Percentiles rank a stretch among this genome's conserved stretches.
phyloP scores from a whole-genome alignment of 2,113 vertebrate species.

The Benitochromis conjunctus region DNA sequence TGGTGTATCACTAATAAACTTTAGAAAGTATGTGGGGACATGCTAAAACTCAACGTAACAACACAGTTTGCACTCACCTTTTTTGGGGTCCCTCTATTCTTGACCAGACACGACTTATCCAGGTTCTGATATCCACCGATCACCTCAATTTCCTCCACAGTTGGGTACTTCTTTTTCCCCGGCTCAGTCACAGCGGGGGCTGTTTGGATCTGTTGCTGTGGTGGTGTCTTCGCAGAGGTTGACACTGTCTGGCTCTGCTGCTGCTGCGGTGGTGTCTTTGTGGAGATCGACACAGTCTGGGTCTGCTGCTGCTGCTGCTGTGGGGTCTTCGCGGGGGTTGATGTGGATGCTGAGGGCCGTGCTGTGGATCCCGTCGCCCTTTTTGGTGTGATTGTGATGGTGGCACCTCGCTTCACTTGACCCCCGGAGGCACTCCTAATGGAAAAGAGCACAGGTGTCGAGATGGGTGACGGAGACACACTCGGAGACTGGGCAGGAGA shows the following conservation, averaged over 20 bases:
- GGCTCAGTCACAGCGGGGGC: conserved; percentile 2
- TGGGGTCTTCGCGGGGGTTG: not conserved
- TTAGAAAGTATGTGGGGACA: not conserved
- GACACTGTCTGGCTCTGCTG: not conserved
- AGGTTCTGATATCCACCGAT: conserved; percentile 87
- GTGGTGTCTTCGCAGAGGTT: not conserved
- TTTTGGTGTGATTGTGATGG: conserved; percentile 84
- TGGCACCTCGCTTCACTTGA: conserved; percentile 80
- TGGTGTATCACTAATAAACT: not conserved
- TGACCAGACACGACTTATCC: conserved; percentile 82
- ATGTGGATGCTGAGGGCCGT: not conserved
- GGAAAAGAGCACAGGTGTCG: conserved; percentile 55
- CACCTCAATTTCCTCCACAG: conserved; percentile 86
- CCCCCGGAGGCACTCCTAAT: conserved; percentile 71
- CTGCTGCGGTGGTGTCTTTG: not conserved
- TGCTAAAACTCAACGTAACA: not conserved
- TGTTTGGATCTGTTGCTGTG: not conserved
- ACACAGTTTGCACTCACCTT: conserved; percentile 70
- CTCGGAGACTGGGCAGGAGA: conserved; percentile 49
- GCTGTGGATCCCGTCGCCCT: not conserved
- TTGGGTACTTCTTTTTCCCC: conserved; percentile 83
- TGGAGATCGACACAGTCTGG: not conserved
- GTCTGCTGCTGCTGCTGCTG: not conserved
- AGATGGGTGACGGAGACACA: conserved; percentile 36
- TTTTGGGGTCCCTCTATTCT: conserved; percentile 75